Base-by-base conservation (phyloP, 2,797 vertebrate species). In the Trachurus trachurus region DNA sequence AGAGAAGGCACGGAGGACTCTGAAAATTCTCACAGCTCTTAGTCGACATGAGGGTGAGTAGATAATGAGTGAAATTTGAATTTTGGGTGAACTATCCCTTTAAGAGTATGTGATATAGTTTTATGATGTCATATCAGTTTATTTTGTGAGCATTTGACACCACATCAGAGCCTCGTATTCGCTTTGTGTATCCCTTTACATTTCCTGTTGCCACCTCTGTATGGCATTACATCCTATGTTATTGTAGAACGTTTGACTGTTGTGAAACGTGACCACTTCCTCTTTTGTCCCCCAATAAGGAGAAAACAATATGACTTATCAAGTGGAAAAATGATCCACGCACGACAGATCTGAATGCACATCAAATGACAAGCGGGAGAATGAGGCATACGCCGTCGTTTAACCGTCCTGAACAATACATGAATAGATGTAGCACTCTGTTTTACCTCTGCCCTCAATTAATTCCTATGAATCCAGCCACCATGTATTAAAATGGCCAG, bases 401-500 rank as follows among this genome's bases (percentile, higher is more conserved):
- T 80, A 82, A 81, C 67, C 57, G 81, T 79, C 86, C 66, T 47
- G 79, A 83, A 80, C 80, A 88, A 87, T 82, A 84, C 84, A 78
- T 83, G 82, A 81, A 87, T 85, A 83, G 82, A 88, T 81, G 85
- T 60, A 62, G 83, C 88, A 63, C 82, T 91, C 86, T 61, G 75
- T 80, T 87, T 86, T 90, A 87, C 89, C 91, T 87, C 85, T 89
- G 82, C 85, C 87, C 86, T 89, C 90, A 87, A 92, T 94, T 93
- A 93, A 92, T 93, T 93, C 84, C 37, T 79, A 88, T 88, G 84
- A 91, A 90, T 90, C 69, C 87, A 89, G 82, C 89, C 84, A 82
- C 89, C 88, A 68, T 88, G 87, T 87, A 90, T 93, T 90, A 86
- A 92, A 90, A 83, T 71, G 89, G 87, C 93, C 93, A 94, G 92